A percentile compares a stretch with the other conserved stretches of the same genome.
Conservation (phyloP, 30 jellyfish, hydroid and myxozoan species). For the Mastigias papua region DNA sequence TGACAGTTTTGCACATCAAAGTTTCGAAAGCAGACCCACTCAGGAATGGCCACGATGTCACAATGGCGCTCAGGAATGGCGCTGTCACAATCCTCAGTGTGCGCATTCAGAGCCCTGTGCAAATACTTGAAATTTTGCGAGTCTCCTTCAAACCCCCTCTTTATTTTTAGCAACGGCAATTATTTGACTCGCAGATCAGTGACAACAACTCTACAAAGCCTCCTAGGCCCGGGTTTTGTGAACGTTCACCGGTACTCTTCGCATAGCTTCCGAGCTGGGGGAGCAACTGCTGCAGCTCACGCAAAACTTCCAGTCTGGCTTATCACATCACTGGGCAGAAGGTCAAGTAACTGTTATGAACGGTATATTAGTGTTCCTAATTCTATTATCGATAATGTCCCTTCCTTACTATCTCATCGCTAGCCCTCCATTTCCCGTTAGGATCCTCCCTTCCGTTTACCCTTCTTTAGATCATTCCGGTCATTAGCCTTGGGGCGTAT, state of each 20-base stretch:
- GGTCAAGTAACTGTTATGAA: background rate
- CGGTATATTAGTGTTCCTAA: background rate
- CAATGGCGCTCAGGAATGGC: background rate
- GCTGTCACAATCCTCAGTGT: too few species aligned
- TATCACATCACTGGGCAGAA: background rate
- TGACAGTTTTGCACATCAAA: background rate
- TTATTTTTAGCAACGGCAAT: background rate
- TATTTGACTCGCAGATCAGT: background rate
- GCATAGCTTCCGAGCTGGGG: background rate
- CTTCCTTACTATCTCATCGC: too few species aligned
- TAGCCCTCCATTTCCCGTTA: too few species aligned
- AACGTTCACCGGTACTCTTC: background rate
- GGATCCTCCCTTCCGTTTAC: too few species aligned
- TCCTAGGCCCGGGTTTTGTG: background rate
- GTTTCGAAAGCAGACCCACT: background rate
- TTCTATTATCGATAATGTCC: background rate
- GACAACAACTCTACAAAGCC: background rate
- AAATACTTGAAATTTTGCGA: background rate
- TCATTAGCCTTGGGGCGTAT: too few species aligned
- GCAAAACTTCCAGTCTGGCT: background rate
- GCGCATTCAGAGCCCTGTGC: background rate
- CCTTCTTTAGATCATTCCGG: too few species aligned
- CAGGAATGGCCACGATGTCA: background rate
- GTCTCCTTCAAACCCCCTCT: background rate
- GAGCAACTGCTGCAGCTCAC: background rate